Percentiles rank a stretch among this genome's conserved stretches.
Conservation (phyloP, 2,113 vertebrate species). For the Notechis scutatus region DNA sequence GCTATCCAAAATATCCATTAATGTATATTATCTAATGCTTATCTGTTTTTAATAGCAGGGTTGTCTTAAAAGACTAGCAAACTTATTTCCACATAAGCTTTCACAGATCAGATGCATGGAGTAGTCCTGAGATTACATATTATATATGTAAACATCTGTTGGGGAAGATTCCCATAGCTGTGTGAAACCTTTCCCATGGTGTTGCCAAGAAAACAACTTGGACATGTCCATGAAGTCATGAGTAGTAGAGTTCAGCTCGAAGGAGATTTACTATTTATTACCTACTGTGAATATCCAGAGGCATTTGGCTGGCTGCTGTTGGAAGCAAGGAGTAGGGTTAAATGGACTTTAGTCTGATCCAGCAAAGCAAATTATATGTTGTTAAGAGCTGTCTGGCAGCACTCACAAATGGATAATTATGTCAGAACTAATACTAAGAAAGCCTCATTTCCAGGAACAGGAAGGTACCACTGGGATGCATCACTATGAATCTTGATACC, state of each 20-base stretch:
- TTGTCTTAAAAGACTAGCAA: neutral
- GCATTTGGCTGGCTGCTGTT: neutral
- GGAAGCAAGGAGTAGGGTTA: neutral
- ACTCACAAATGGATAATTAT: neutral
- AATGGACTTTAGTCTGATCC: neutral
- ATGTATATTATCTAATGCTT: neutral
- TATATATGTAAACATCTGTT: neutral
- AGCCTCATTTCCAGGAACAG: neutral
- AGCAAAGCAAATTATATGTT: neutral
- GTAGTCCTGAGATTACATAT: neutral
- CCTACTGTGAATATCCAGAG: neutral
- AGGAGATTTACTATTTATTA: neutral
- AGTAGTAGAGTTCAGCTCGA: neutral
- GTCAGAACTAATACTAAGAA: neutral
- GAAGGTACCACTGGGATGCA: neutral
- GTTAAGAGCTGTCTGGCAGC: neutral
- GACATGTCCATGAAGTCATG: neutral
- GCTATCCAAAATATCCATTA: neutral
- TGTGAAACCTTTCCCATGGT: neutral
- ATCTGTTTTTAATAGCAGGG: neutral
- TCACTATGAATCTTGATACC: neutral
- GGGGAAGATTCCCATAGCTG: neutral
- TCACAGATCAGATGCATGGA: neutral
- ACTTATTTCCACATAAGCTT: neutral
- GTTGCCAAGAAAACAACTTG: neutral